These are phyloP conservation scores for Oscheius sp. DNA, from an alignment of 2,888 invertebrate genomes.

Conservation along the genomic window DNA sequence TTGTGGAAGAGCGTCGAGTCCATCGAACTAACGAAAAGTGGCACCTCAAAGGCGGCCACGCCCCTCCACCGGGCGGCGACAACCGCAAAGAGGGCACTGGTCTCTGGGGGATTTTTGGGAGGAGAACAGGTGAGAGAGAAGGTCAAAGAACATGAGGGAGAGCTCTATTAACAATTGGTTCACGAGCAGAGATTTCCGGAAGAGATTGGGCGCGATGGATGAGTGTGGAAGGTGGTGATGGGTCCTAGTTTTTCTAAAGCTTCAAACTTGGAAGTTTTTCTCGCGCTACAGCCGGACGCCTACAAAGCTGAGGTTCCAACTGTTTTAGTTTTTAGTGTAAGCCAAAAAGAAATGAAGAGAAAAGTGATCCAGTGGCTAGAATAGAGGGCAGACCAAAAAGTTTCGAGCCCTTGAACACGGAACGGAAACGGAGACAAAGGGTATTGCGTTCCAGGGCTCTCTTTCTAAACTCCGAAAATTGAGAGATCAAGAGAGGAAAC, in stretches of 20 bases:
- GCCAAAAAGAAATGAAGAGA: neutral
- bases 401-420: neutral
- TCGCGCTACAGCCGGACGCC: neutral
- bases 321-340: neutral
- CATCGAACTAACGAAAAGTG: slow-evolving; percentile 42
- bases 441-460: too few relatives aligned
- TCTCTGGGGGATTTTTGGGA: slow-evolving; percentile 19
- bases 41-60: neutral
- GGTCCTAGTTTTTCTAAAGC: too few relatives aligned
- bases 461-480: too few relatives aligned
- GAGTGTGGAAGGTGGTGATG: neutral
- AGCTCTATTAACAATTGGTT: neutral
- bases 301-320: neutral
- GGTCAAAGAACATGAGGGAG: slow-evolving; percentile 22
- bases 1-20: slow-evolving; percentile 70
- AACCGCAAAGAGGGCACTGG: slow-evolving; percentile 12
- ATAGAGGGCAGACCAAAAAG: too few relatives aligned
- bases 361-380: too few relatives aligned
- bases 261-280: too few relatives aligned
- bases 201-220: neutral
- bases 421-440: too few relatives aligned
- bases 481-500: too few relatives aligned
- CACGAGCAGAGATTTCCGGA: neutral
- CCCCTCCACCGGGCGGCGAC: slow-evolving; percentile 29
- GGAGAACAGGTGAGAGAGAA: slow-evolving; percentile 26